Percentiles rank a stretch among this genome's conserved stretches.
phyloP scores from a whole-genome alignment of 1,140 invertebrate species.

The Halesus radiatus region DNA sequence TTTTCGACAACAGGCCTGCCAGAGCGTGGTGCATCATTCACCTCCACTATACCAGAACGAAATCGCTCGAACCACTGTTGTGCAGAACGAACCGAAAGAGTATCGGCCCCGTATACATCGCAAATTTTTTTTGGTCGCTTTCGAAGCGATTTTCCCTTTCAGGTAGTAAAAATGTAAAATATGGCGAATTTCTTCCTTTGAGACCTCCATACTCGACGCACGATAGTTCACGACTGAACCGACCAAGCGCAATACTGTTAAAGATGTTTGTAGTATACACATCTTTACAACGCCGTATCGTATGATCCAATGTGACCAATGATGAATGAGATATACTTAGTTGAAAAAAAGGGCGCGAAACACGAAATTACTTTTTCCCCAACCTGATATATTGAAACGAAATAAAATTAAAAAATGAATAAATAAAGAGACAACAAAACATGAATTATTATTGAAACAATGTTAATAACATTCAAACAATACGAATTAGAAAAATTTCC shows the following conservation, averaged over 20 bases:
- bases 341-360: no score
- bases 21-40: slow-evolving; percentile 17
- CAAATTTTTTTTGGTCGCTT: slow-evolving; percentile 11
- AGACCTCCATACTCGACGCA: slow-evolving; percentile 7
- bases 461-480: no score
- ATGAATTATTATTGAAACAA: no score
- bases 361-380: no score
- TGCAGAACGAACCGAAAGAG: slow-evolving; percentile 12
- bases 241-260: slow-evolving; percentile 19
- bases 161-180: slow-evolving; percentile 3
- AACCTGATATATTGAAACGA: no score
- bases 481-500: no score
- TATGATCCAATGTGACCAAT: slow-evolving; percentile 2
- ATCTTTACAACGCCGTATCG: slow-evolving; percentile 1
- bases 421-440: no score
- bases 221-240: slow-evolving; percentile 10
- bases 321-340: slow-evolving; percentile 3
- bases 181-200: slow-evolving; percentile 12
- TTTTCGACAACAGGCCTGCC: slow-evolving; percentile 22
- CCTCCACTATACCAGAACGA: slow-evolving; percentile 19
- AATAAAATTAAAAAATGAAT: no score
- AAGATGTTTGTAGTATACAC: no score
- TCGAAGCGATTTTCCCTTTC: background rate
- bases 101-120: slow-evolving; percentile 16
- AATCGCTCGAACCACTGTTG: slow-evolving; percentile 20